Conservation (phyloP, 2,888 invertebrate species). For the Microctonus aethiopoides region DNA sequence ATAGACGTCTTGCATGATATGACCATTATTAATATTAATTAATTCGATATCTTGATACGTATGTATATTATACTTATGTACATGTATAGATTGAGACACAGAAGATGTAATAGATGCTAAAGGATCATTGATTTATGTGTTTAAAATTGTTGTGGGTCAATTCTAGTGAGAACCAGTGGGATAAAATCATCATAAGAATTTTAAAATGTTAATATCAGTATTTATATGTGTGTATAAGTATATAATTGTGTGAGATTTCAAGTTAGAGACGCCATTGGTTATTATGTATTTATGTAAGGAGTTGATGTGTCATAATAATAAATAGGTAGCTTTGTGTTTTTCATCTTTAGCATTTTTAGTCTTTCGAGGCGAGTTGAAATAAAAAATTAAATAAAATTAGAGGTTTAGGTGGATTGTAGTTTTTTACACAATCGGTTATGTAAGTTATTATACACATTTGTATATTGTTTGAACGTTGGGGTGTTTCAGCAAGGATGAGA, state of each 20-base stretch:
- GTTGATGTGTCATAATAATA: slow-evolving; percentile 16
- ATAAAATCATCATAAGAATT: slow-evolving; percentile 36
- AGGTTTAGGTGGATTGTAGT: neutral
- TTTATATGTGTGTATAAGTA: neutral
- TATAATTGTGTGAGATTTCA: neutral
- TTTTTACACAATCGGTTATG: too few species aligned
- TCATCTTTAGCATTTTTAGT: neutral
- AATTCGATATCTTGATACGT: slow-evolving; percentile 20
- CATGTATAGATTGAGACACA: slow-evolving; percentile 26
- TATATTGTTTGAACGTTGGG: too few species aligned
- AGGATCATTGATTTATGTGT: slow-evolving; percentile 42
- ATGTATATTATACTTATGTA: too few species aligned
- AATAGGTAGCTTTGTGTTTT: neutral
- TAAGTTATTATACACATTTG: too few species aligned
- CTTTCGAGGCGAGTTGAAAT: neutral
- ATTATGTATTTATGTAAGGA: neutral
- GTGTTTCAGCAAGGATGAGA: too few species aligned
- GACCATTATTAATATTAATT: slow-evolving; percentile 2
- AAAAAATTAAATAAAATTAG: neutral
- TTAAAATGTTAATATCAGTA: neutral
- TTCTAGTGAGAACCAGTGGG: slow-evolving; percentile 28
- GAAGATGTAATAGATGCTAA: slow-evolving; percentile 22
- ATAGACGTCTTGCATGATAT: neutral
- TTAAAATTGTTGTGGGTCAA: slow-evolving; percentile 31
- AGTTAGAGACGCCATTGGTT: neutral